Evolutionary conservation across 2,888 invertebrate genomes (phyloP), one percentile per base, ranked within the genome.

Genomic region (Tenthredo mesomela): DNA sequence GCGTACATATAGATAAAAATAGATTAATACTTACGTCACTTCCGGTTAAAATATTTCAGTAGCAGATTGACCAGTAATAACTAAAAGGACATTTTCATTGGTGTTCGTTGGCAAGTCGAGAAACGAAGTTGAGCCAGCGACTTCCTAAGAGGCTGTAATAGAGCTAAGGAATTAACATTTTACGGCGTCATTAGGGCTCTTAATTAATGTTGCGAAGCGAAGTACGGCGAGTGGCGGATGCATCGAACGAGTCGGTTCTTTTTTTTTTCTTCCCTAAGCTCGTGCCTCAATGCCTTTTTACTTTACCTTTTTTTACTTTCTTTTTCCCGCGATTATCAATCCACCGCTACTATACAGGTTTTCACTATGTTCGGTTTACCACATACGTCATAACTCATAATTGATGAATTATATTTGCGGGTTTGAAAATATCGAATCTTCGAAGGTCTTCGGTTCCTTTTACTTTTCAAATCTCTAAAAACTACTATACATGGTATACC

Each of bases 131-230:
- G 12, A 43, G 82, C 18, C 82, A 70, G 70, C 82, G 70, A 82
- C 82, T 82, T 82, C 82, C 82, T 67, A 82, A 82, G 82, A 82
- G 70, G 67, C 84, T 82, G 70, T 85, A 85, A 85, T 80, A 78
- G 84, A 80, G 71, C 67, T 58, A n/a, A 6, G 50, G 47, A 85
- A 85, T 85, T 85, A 85, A 85, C 80, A 80, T 85, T 85, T 85
- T 85, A 85, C 84, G 82, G 78, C 84, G 84, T 82, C 84, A 85
- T 85, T 85, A 85, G 71, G 67, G 82, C 82, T 85, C 84, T 85
- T 82, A 85, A 85, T 85, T 85, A 85, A 85, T 85, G 84, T 85
- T 80, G 80, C 84, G 78, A 71, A 67, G 78, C 70, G 37, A 70
- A 78, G 70, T 29, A 65, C 65, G 71, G 82, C 29, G 77, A 71